Evolutionary conservation across 2,888 invertebrate species (phyloP), one percentile per base, ranked within the genome.

Genomic region (Linnaemya vulpina): DNA sequence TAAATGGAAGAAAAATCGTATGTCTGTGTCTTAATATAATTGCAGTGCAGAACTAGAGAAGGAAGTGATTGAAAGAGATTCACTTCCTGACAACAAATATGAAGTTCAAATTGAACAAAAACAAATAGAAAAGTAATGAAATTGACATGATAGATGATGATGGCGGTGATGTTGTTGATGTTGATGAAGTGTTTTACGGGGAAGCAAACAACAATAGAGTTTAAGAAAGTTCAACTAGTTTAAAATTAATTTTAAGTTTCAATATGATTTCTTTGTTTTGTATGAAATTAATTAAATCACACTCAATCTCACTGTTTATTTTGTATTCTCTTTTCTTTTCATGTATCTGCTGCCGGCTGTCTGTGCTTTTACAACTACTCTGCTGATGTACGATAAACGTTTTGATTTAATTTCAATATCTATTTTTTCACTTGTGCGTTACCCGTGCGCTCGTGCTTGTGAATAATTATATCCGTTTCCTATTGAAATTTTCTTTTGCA

Each of bases 21-120:
- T 65, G 30, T 35, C 15, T 60, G 8, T 73, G 38, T 51, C 38
- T 15, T n/a, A n/a, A 55, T 38, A 55, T 76, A 55, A 76, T 76
- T 76, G 75, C n/a, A n/a, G n/a, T n/a, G n/a, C 55, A 65, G 53
- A 53, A 63, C 75, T 58, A 17, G 62, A 70, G 51, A 75, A 76
- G 84, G 80, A 84, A 84, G 65, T 76, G 71, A 84, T 80, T 80
- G 84, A 84, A 84, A 75, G 65, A 71, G 76, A 84, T 79, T 84
- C 79, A 84, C 75, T 84, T 84, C 75, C 58, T 78, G 79, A 76
- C 76, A 80, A 75, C 78, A 83, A 63, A 76, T 76, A 63, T 71
- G 62, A 76, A 82, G 53, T 70, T 68, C 55, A 76, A 76, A 80
- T 80, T 80, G 63, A 30, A 70, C 46, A 76, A 58, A 68, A 80